Evolutionary conservation across 2,797 vertebrate species (phyloP).

Genomic region (Esox masquinongy): DNA sequence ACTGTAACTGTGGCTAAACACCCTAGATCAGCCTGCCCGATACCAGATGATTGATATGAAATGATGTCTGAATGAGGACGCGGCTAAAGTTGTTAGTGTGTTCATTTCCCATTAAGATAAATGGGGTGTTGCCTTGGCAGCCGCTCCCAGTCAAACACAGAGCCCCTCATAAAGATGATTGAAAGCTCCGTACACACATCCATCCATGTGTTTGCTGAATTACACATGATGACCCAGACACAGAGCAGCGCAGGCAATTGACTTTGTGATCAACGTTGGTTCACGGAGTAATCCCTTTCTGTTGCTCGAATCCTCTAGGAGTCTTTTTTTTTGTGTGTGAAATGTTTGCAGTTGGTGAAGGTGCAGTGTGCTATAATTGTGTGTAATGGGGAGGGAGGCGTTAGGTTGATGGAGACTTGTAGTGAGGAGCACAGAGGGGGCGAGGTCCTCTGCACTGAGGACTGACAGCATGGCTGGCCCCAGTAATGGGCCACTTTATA

Average conservation of each 20-base stretch:
- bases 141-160: constrained; percentile 9
- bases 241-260: constrained; percentile 13
- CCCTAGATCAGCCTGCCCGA: constrained; percentile 25
- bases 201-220: constrained; percentile 38
- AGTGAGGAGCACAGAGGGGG: not conserved
- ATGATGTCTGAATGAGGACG: constrained; percentile 28
- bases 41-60: constrained; percentile 36
- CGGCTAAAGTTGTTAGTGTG: constrained; percentile 28
- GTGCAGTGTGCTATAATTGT: not conserved
- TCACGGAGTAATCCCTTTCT: not conserved
- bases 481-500: constrained; percentile 35
- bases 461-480: constrained; percentile 6
- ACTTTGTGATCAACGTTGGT: not conserved
- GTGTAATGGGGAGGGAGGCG: not conserved
- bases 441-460: not conserved
- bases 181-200: constrained; percentile 51
- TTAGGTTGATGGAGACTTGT: not conserved
- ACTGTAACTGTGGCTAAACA: constrained; percentile 12
- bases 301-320: not conserved
- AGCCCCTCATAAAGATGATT: constrained; percentile 46
- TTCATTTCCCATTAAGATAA: constrained; percentile 53
- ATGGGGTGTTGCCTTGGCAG: constrained; percentile 34
- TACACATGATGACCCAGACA: constrained; percentile 45
- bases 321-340: not conserved
- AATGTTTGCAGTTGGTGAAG: not conserved